Conservation (phyloP, 2,113 vertebrate species). For the Struthidea cinerea region DNA sequence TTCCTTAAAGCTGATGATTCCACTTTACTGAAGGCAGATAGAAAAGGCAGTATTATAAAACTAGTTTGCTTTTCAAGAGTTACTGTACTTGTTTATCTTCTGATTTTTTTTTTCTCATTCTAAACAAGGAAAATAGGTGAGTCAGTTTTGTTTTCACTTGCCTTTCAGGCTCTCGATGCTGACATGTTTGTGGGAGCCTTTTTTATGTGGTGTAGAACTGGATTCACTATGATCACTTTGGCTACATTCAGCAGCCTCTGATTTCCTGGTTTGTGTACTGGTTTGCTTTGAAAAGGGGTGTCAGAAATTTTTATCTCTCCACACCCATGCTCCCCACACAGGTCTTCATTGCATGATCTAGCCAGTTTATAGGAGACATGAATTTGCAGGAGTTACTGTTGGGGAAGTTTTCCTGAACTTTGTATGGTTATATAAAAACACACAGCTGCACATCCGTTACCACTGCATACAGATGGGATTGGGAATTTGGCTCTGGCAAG, state of each 20-base stretch:
- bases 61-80: neutral
- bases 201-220: neutral
- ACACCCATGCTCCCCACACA: rapidly evolving
- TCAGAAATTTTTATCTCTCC: neutral
- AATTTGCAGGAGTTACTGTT: neutral
- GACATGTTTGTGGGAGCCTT: neutral
- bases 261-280: neutral
- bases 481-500: neutral
- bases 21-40: neutral
- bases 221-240: neutral
- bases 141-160: neutral
- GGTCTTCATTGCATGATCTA: neutral
- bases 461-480: neutral
- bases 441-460: neutral
- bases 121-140: neutral
- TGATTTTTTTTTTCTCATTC: neutral
- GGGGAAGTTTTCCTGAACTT: neutral
- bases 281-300: neutral
- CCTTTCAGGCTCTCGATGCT: neutral
- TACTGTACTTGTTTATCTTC: neutral
- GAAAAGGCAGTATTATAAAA: neutral
- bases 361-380: rapidly evolving
- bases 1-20: neutral
- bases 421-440: neutral
- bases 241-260: neutral